A percentile compares a stretch with the other conserved stretches of the same genome.
These are phyloP conservation scores for Phaethon lepturus DNA, from an alignment of 2,113 vertebrate genomes.

Conservation along the genomic window DNA sequence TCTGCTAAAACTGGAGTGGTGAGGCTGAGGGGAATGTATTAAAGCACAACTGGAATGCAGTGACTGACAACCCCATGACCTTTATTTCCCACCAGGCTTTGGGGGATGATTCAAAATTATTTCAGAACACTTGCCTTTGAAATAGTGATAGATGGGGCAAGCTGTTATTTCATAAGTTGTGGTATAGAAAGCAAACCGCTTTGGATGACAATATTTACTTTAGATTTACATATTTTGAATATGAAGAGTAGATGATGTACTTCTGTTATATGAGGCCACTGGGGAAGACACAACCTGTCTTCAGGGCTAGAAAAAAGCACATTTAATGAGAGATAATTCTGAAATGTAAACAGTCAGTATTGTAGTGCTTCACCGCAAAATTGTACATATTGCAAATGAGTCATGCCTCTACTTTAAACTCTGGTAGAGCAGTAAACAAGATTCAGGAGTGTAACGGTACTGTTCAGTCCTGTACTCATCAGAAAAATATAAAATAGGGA, in stretches of 20 bases:
- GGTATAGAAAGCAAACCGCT: not conserved
- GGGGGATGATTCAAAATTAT: not conserved
- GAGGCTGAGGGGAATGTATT: not conserved
- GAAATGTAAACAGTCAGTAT: not conserved
- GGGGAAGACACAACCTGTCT: not conserved
- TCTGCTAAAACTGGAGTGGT: not conserved
- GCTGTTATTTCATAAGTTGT: not conserved
- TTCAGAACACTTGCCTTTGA: not conserved
- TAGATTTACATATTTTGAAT: not conserved
- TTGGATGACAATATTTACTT: not conserved
- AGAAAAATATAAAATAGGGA: not conserved
- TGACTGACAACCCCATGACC: not conserved
- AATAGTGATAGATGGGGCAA: not conserved
- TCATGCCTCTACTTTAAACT: not conserved
- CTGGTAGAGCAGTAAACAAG: not conserved
- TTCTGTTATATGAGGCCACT: not conserved
- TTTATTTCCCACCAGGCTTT: not conserved
- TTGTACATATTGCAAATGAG: not conserved
- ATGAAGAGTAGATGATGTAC: not conserved
- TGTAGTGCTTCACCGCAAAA: fast-evolving
- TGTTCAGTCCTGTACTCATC: not conserved
- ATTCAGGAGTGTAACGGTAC: not conserved
- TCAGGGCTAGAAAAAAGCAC: not conserved
- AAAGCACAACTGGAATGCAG: not conserved
- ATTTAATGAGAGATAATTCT: not conserved